Percentiles rank a stretch among this genome's conserved stretches.
phyloP scores from a whole-genome alignment of 2,797 vertebrate genomes.

The Myotis pilosus region DNA sequence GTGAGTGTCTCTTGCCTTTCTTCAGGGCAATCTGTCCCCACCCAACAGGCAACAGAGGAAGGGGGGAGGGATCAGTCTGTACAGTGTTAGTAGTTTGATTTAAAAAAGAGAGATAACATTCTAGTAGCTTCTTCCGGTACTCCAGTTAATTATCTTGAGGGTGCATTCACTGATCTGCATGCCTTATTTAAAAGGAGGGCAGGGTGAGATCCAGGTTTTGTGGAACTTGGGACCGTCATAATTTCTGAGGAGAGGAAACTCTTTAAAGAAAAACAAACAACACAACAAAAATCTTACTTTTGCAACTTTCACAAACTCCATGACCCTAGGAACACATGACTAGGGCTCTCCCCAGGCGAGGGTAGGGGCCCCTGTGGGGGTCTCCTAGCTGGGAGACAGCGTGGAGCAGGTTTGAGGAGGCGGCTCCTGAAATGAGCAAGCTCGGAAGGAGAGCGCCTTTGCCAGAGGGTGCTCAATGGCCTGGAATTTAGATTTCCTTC shows the following conservation, averaged over 20 bases:
- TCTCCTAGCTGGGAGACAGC: not conserved
- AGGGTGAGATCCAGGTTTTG: not conserved
- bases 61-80: not conserved
- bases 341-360: not conserved
- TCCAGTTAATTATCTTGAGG: not conserved
- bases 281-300: not conserved
- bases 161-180: not conserved
- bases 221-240: not conserved
- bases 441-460: not conserved
- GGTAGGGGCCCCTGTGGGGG: not conserved
- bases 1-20: not conserved
- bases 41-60: fast-evolving
- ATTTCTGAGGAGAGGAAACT: not conserved
- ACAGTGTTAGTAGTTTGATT: not conserved
- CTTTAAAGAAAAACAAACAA: not conserved
- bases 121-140: not conserved
- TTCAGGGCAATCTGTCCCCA: not conserved
- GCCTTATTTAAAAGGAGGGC: not conserved
- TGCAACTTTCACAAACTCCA: not conserved
- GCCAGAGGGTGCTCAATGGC: not conserved
- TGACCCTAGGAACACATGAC: not conserved
- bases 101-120: not conserved
- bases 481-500: not conserved
- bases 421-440: not conserved
- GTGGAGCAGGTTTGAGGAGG: not conserved